These are phyloP conservation scores for Crenuchus spilurus DNA, from an alignment of 2,797 vertebrate genomes.

Conservation along the genomic window DNA sequence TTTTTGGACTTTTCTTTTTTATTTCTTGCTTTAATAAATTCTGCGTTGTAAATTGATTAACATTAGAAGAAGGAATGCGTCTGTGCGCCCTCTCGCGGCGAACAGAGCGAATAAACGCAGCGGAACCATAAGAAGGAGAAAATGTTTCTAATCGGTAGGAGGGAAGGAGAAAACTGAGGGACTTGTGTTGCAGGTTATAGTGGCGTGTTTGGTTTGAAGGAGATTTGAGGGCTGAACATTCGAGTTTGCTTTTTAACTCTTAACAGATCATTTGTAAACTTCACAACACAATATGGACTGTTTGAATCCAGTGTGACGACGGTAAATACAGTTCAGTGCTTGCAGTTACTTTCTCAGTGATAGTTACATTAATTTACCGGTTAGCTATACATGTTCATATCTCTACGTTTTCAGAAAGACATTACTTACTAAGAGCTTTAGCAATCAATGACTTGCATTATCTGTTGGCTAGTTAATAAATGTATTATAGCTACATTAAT, in stretches of 20 bases:
- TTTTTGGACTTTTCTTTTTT: too few species aligned
- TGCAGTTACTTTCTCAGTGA: too few species aligned
- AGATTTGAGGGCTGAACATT: constrained; percentile 56
- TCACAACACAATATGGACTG: background rate
- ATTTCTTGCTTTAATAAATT: too few species aligned
- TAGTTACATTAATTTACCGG: too few species aligned
- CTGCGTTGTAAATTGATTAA: background rate
- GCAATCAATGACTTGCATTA: too few species aligned
- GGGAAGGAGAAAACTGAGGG: constrained; percentile 45
- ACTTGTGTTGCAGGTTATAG: constrained; percentile 51
- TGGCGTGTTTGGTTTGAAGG: constrained; percentile 67
- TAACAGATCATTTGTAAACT: background rate
- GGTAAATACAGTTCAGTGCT: constrained; percentile 10
- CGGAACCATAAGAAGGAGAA: constrained; percentile 51
- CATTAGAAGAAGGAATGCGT: background rate
- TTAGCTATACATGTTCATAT: too few species aligned
- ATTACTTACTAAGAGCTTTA: too few species aligned
- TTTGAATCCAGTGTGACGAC: background rate
- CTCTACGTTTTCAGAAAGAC: too few species aligned
- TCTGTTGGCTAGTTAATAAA: too few species aligned
- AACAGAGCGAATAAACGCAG: constrained; percentile 3
- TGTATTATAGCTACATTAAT: too few species aligned
- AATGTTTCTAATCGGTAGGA: constrained; percentile 47
- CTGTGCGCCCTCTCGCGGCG: constrained; percentile 34
- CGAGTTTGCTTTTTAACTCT: too few species aligned